A percentile compares a stretch with the other conserved stretches of the same genome.
Conservation (phyloP, 2,797 vertebrate species). For the Malacoctenus gilli region DNA sequence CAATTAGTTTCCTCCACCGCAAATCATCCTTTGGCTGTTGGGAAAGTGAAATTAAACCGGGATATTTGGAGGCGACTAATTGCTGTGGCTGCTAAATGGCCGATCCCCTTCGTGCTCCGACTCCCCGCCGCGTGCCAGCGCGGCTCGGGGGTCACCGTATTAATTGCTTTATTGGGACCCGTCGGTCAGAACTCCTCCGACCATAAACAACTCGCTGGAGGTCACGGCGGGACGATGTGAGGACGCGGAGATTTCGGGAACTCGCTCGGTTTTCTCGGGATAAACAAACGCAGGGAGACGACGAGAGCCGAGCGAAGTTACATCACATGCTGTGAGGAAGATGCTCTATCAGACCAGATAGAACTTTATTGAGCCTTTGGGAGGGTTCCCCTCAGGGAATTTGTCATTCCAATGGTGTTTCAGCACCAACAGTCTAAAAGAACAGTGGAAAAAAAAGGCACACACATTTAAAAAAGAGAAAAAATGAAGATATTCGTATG, state of each 20-base stretch:
- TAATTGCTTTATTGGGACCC: slow-evolving; percentile 48
- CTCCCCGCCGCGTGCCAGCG: slow-evolving; percentile 36
- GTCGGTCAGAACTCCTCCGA: slow-evolving; percentile 14
- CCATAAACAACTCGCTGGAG: slow-evolving; percentile 37
- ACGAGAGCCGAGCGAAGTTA: too few relatives aligned
- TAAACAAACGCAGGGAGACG: too few relatives aligned
- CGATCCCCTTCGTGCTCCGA: slow-evolving; percentile 42
- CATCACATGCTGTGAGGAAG: too few relatives aligned
- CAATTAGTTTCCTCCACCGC: slow-evolving; percentile 60
- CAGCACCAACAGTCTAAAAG: too few relatives aligned
- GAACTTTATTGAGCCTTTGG: too few relatives aligned
- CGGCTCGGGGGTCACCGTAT: slow-evolving; percentile 42
- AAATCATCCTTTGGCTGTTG: slow-evolving; percentile 63
- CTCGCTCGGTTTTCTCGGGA: too few relatives aligned
- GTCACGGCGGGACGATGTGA: slow-evolving; percentile 1
- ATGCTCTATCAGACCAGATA: too few relatives aligned
- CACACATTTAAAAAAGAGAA: too few relatives aligned
- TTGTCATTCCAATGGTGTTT: too few relatives aligned
- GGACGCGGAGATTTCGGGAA: background rate
- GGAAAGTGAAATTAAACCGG: slow-evolving; percentile 63
- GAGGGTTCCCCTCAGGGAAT: too few relatives aligned
- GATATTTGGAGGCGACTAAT: slow-evolving; percentile 63
- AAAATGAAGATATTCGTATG: too few relatives aligned
- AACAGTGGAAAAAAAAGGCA: too few relatives aligned
- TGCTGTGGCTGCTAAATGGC: slow-evolving; percentile 60